phyloP scores from a whole-genome alignment of 2,113 vertebrate species.

The Agapornis roseicollis region DNA sequence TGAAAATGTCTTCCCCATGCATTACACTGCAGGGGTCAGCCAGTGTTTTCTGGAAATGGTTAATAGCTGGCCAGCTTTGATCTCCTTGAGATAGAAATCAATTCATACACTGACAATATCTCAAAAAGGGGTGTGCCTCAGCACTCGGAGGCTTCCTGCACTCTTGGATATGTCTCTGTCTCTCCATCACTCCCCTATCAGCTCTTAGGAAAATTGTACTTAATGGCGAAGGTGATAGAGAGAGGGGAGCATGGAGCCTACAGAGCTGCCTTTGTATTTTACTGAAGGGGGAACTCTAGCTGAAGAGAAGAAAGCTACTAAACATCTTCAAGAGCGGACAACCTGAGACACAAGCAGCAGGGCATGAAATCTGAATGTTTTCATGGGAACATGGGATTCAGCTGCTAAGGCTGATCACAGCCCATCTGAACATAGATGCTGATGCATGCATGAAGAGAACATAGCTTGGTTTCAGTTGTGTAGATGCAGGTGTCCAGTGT shows the following conservation, averaged over 20 bases:
- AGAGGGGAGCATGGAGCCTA: not conserved
- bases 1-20: not conserved
- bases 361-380: not conserved
- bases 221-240: not conserved
- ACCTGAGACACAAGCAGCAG: not conserved
- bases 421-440: rapidly evolving
- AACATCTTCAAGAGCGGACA: not conserved
- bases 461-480: not conserved
- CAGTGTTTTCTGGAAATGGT: constrained; percentile 33
- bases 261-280: not conserved
- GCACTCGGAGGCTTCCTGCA: not conserved
- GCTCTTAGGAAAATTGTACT: not conserved
- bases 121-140: constrained; percentile 5
- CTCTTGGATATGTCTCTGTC: not conserved
- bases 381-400: not conserved
- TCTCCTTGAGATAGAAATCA: constrained; percentile 38
- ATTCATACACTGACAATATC: not conserved
- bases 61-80: constrained; percentile 31
- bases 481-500: not conserved
- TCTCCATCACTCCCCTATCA: not conserved
- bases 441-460: not conserved
- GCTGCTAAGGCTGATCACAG: not conserved
- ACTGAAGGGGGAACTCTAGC: not conserved
- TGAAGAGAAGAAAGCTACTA: not conserved
- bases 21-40: not conserved